phyloP scores from a whole-genome alignment of 2,888 invertebrate species.

The Nipponacmea schrenckii region DNA sequence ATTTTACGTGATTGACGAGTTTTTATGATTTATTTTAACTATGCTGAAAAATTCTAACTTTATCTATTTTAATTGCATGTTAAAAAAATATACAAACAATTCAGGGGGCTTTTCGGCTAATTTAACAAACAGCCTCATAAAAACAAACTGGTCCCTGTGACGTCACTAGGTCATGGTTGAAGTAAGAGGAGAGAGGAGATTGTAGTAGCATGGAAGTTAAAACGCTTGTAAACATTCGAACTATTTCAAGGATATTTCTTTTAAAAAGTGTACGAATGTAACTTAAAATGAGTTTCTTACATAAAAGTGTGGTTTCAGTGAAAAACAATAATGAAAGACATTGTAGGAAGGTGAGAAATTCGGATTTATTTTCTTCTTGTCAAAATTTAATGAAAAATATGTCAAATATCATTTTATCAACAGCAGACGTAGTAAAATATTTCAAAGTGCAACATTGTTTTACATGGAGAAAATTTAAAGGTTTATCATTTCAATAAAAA shows the following conservation, averaged over 20 bases:
- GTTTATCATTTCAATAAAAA: too few species aligned
- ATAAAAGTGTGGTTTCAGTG: slow-evolving; percentile 22
- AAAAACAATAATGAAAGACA: slow-evolving; percentile 25
- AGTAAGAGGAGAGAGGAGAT: slow-evolving; percentile 13
- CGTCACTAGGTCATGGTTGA: slow-evolving; percentile 25
- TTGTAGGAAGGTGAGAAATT: slow-evolving; percentile 23
- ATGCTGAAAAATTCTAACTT: too few species aligned
- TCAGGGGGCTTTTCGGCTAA: too few species aligned
- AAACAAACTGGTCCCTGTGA: slow-evolving; percentile 16
- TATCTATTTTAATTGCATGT: too few species aligned
- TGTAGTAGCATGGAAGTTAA: slow-evolving; percentile 15
- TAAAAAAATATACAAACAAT: too few species aligned
- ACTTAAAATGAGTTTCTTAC: slow-evolving; percentile 25
- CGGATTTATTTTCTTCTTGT: neutral
- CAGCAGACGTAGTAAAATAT: too few species aligned
- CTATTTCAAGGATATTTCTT: neutral
- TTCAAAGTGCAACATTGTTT: too few species aligned
- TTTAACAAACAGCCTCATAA: neutral
- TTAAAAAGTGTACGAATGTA: slow-evolving; percentile 7
- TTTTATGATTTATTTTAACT: too few species aligned
- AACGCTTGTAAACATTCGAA: neutral
- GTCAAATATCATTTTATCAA: neutral
- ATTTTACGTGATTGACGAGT: too few species aligned
- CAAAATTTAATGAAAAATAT: neutral
- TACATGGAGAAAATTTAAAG: too few species aligned